These are phyloP conservation scores for Acromyrmex charruanus DNA, from an alignment of 1,140 invertebrate species.

Conservation along the genomic window DNA sequence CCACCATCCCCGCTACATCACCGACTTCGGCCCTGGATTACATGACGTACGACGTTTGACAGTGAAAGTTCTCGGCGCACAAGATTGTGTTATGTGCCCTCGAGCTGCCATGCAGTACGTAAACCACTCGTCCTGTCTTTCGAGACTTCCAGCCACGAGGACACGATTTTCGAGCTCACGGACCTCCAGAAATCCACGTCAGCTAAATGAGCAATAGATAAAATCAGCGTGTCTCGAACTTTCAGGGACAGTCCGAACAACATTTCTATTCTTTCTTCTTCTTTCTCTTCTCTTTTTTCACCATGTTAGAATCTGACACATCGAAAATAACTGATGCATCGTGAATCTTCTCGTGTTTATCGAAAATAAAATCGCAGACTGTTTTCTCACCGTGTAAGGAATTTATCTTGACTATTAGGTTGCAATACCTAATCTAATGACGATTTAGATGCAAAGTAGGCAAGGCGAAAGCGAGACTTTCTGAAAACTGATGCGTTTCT, in stretches of 20 bases:
- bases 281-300: not conserved
- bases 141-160: conserved; percentile 30
- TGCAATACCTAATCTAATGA: not conserved
- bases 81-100: conserved; percentile 20
- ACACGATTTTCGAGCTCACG: conserved; percentile 18
- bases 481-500: not conserved
- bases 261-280: not conserved
- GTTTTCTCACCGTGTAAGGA: conserved; percentile 12
- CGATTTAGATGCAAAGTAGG: conserved; percentile 18
- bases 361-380: not conserved
- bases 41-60: conserved; percentile 77
- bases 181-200: conserved; percentile 17
- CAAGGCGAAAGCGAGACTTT: conserved; percentile 15
- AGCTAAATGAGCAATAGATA: conserved; percentile 21
- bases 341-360: not conserved
- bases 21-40: conserved; percentile 66
- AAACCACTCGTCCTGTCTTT: conserved; percentile 25
- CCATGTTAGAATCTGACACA: not conserved
- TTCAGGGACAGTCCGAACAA: not conserved
- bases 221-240: conserved; percentile 11
- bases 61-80: conserved; percentile 76
- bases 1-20: conserved; percentile 10
- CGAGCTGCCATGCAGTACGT: conserved; percentile 49
- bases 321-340: conserved; percentile 4
- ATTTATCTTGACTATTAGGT: not conserved